Evolutionary conservation across 2,888 invertebrate species (phyloP).

Genomic region (Rosalia funebris): DNA sequence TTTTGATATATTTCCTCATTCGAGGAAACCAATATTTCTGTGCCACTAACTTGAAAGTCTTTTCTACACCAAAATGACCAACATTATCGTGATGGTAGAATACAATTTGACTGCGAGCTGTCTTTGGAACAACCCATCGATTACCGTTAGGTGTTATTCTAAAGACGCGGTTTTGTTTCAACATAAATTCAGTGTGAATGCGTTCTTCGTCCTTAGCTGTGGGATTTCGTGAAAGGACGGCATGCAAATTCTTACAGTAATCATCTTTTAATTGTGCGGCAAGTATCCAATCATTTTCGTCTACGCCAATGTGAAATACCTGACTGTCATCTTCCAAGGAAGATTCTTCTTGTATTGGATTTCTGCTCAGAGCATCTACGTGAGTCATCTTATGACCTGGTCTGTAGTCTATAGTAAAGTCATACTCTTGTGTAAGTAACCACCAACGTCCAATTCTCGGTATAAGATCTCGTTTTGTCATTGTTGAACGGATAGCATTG

Average conservation of each 20-base stretch:
- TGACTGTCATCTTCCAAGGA: not conserved
- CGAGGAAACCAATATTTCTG: slow-evolving; percentile 15
- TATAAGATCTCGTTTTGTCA: slow-evolving; percentile 49
- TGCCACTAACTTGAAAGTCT: not conserved
- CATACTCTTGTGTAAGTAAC: slow-evolving; percentile 34
- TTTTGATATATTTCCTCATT: not conserved
- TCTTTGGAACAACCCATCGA: slow-evolving; percentile 16
- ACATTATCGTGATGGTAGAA: not conserved
- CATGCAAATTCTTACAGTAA: slow-evolving; percentile 6
- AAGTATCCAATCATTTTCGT: slow-evolving; percentile 5
- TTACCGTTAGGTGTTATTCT: not conserved
- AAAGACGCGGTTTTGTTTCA: slow-evolving; percentile 8
- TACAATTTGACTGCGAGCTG: not conserved
- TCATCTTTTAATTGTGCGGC: slow-evolving; percentile 9
- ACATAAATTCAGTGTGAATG: slow-evolving; percentile 14
- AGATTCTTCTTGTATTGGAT: slow-evolving; percentile 27
- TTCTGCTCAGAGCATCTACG: slow-evolving; percentile 40
- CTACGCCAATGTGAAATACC: not conserved
- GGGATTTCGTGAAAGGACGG: not conserved
- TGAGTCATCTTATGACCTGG: slow-evolving; percentile 32
- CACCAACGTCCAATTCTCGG: slow-evolving; percentile 50
- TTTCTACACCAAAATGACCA: not conserved
- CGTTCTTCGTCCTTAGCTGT: slow-evolving; percentile 1
- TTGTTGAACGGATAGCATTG: slow-evolving; percentile 47
- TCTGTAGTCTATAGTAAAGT: slow-evolving; percentile 35